A percentile compares a stretch with the other conserved stretches of the same genome.
Evolutionary conservation across 2,113 vertebrate genomes (phyloP).

Genomic region (Myrmecobius fasciatus): DNA sequence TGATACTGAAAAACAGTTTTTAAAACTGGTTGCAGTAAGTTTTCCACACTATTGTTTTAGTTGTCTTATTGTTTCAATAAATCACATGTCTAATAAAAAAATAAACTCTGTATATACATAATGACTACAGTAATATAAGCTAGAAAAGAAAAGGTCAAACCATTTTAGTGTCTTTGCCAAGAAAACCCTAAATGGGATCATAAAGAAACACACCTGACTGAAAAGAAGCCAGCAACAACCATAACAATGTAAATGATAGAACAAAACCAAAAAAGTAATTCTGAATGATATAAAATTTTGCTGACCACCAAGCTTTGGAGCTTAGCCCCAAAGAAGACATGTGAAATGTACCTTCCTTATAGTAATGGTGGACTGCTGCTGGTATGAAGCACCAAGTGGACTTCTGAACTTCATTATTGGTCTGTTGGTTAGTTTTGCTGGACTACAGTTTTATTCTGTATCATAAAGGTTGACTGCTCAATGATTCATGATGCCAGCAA

Average conservation of each 20-base stretch:
- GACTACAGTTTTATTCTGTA: background rate
- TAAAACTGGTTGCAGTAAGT: background rate
- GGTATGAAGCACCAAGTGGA: background rate
- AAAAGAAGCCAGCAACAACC: background rate
- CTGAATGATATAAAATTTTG: background rate
- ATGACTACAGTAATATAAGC: background rate
- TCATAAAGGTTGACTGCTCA: too few relatives aligned
- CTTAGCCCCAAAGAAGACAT: background rate
- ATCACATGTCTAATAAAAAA: background rate
- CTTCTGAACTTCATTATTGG: background rate
- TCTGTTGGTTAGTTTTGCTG: background rate
- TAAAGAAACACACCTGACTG: background rate
- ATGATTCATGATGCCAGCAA: too few relatives aligned
- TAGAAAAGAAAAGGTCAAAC: background rate
- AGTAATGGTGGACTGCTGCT: background rate
- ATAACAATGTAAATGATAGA: background rate
- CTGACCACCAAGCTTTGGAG: too few relatives aligned
- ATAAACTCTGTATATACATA: background rate
- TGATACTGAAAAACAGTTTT: background rate
- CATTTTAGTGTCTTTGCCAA: background rate
- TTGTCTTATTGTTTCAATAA: background rate
- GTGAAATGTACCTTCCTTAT: background rate
- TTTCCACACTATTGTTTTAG: background rate
- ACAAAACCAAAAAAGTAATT: background rate
- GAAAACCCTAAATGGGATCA: background rate